phyloP scores from a whole-genome alignment of 2,888 invertebrate species.

The Sipha maydis region DNA sequence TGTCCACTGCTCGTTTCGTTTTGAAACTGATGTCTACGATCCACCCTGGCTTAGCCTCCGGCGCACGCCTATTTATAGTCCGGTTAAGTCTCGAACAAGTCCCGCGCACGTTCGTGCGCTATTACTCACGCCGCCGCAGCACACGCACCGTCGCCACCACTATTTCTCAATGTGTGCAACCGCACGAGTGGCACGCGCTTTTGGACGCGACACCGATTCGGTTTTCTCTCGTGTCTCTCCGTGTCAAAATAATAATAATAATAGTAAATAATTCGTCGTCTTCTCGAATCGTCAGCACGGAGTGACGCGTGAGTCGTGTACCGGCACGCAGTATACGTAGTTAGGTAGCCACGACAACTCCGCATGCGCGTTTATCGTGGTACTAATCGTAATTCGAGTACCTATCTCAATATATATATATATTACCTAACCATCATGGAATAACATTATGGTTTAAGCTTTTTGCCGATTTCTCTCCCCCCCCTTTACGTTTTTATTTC shows the following conservation, averaged over 20 bases:
- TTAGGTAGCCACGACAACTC: too few species aligned
- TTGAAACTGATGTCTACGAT: conserved; percentile 31
- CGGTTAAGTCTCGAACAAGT: conserved; percentile 31
- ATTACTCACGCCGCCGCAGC: not conserved
- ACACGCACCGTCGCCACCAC: conserved; percentile 2
- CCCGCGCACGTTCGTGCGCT: not conserved
- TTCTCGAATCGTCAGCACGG: not conserved
- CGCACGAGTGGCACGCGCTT: not conserved
- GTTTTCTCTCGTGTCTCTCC: not conserved
- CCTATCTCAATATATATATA: too few species aligned
- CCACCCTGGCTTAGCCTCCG: conserved; percentile 16
- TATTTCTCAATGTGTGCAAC: not conserved
- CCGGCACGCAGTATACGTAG: too few species aligned
- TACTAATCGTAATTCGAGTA: too few species aligned
- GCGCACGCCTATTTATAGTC: conserved; percentile 50
- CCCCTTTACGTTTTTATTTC: too few species aligned
- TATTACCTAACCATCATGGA: too few species aligned
- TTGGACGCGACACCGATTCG: not conserved
- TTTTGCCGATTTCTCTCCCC: too few species aligned
- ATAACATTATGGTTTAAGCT: too few species aligned
- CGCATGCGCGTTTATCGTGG: too few species aligned
- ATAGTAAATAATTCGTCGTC: not conserved
- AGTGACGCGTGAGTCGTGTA: not conserved
- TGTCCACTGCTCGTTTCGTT: not conserved
- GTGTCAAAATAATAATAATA: not conserved